A percentile compares a stretch with the other conserved stretches of the same genome.
phyloP scores from a whole-genome alignment of 2,113 vertebrate species.

The Pachypanchax playfairii region DNA sequence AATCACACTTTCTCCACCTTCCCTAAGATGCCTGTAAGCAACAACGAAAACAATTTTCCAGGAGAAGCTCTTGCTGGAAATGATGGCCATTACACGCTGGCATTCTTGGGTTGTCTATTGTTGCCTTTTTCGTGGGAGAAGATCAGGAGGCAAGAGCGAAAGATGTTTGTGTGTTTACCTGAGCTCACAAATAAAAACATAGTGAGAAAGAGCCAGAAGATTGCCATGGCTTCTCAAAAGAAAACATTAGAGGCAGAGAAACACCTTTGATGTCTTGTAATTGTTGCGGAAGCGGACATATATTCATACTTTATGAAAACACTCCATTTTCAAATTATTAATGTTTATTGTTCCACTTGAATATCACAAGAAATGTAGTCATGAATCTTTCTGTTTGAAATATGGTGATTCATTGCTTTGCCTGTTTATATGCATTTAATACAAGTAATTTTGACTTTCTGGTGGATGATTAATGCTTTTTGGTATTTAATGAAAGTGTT shows the following conservation, averaged over 20 bases:
- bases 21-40: slow-evolving; percentile 32
- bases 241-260: neutral
- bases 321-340: neutral
- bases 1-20: slow-evolving; percentile 17
- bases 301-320: neutral
- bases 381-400: neutral
- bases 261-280: neutral
- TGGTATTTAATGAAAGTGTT: too few species aligned
- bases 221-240: neutral
- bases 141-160: slow-evolving; percentile 12
- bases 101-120: slow-evolving; percentile 5
- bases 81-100: slow-evolving; percentile 12
- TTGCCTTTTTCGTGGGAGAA: slow-evolving; percentile 18
- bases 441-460: neutral
- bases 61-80: slow-evolving; percentile 19
- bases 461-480: too few species aligned
- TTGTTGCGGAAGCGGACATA: neutral
- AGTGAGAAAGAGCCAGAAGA: neutral
- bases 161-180: neutral
- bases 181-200: neutral
- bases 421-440: neutral
- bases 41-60: slow-evolving; percentile 33
- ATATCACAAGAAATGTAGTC: neutral
- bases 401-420: neutral
- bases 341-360: neutral